A percentile compares a stretch with the other conserved stretches of the same genome.
phyloP scores from a whole-genome alignment of 2,888 invertebrate genomes.

The Hecatera dysodea region DNA sequence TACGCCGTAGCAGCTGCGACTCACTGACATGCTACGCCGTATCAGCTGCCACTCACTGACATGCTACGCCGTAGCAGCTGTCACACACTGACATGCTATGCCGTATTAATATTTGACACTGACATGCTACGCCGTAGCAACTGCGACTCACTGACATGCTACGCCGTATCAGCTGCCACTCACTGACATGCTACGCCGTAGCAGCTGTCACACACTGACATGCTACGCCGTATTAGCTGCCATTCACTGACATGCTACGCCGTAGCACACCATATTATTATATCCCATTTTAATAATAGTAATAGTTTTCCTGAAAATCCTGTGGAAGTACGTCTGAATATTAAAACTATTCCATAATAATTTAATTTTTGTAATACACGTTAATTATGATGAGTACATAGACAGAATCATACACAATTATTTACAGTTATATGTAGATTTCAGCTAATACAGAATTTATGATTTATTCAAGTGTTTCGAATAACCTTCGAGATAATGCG shows the following conservation, averaged over 20 bases:
- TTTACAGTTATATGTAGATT: conserved; percentile 16
- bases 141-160: not conserved
- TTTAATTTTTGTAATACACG: not conserved
- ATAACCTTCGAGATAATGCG: conserved; percentile 18
- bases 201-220: too few species aligned
- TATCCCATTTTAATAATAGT: not conserved
- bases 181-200: not conserved
- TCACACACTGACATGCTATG: not conserved
- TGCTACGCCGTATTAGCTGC: not conserved
- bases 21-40: not conserved
- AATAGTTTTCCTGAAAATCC: conserved; percentile 1
- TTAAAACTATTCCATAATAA: not conserved
- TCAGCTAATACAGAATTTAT: conserved; percentile 20
- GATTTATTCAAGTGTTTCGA: conserved; percentile 9
- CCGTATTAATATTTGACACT: not conserved
- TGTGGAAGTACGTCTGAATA: conserved; percentile 1
- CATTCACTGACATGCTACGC: not conserved
- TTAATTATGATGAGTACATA: not conserved
- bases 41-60: not conserved
- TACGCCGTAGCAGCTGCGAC: too few species aligned
- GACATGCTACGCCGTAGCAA: not conserved
- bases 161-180: not conserved
- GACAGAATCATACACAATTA: conserved; percentile 2
- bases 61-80: not conserved
- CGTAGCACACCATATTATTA: too few species aligned